Evolutionary conservation across 2,113 vertebrate species (phyloP).

Genomic region (Thalassarche chlororhynchos): DNA sequence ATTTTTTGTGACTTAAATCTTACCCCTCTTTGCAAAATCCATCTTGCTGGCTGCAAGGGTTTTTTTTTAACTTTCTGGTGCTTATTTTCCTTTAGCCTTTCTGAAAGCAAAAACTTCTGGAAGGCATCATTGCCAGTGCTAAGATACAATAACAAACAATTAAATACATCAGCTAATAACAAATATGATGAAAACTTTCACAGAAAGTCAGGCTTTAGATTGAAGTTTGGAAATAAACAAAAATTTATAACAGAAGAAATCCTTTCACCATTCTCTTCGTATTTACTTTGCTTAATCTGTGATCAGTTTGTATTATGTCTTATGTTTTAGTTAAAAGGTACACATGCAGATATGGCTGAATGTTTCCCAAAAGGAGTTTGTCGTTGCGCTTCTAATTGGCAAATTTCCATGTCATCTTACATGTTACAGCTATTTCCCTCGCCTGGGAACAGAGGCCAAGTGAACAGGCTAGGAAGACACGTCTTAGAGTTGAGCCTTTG

Average conservation of each 20-base stretch:
- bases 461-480: neutral
- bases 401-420: neutral
- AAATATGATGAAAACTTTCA: neutral
- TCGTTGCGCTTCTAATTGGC: neutral
- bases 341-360: neutral
- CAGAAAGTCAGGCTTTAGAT: neutral
- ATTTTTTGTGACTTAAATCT: conserved; percentile 11
- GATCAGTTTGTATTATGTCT: neutral
- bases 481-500: neutral
- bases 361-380: neutral
- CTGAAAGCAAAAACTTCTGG: neutral
- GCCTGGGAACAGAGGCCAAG: neutral
- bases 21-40: neutral
- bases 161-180: neutral
- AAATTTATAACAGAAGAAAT: neutral
- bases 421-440: neutral
- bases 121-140: neutral
- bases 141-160: neutral
- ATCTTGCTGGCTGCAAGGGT: neutral
- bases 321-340: neutral
- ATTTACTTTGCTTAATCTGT: neutral
- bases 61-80: neutral
- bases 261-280: neutral
- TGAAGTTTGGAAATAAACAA: neutral
- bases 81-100: neutral